Conservation (phyloP, 2,888 invertebrate species). For the Phytoseiulus persimilis region DNA sequence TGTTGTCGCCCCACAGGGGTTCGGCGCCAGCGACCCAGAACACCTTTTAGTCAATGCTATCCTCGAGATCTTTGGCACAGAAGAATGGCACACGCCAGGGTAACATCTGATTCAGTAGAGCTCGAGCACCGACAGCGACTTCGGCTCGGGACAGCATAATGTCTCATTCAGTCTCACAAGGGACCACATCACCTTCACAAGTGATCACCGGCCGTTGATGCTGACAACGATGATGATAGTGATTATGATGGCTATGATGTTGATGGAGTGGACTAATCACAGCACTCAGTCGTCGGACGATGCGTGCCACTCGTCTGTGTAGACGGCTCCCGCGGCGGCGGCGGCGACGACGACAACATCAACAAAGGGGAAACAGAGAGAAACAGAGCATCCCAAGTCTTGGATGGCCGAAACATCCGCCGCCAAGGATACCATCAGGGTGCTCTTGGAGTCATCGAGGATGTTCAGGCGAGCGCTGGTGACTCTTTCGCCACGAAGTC, state of each 20-base stretch:
- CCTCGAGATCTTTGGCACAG: background rate
- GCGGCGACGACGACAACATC: too few relatives aligned
- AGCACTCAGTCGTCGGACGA: background rate
- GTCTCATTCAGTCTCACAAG: background rate
- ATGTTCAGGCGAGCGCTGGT: too few relatives aligned
- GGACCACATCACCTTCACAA: background rate
- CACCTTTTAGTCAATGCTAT: background rate
- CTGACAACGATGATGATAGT: background rate
- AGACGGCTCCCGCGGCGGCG: too few relatives aligned
- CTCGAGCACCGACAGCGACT: background rate
- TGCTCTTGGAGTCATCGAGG: too few relatives aligned
- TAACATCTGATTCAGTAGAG: background rate
- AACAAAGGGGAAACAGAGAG: too few relatives aligned
- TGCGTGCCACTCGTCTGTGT: background rate
- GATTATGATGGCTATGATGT: background rate
- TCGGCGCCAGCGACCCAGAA: constrained; percentile 5
- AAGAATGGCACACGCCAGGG: background rate
- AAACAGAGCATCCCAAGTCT: too few relatives aligned
- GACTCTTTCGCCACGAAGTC: too few relatives aligned
- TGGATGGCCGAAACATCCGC: too few relatives aligned
- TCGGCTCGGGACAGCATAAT: background rate
- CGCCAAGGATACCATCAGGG: too few relatives aligned
- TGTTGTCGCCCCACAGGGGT: background rate
- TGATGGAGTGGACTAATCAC: background rate
- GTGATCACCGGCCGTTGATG: background rate